These are phyloP conservation scores for Montipora capricornis DNA, from an alignment of 64 coral and sea anemone species.

Conservation along the genomic window DNA sequence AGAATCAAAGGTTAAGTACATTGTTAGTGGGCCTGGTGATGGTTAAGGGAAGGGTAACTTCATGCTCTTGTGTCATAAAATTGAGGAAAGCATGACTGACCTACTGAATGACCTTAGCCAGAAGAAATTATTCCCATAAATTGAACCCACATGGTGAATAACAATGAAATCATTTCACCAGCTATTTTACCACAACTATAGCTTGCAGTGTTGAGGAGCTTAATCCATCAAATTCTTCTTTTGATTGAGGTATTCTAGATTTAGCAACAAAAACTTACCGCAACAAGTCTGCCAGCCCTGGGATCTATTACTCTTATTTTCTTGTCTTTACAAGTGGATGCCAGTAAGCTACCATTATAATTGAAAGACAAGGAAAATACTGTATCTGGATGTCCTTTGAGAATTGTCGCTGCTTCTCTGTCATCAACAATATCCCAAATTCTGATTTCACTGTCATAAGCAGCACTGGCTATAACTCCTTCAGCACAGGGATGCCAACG, in stretches of 20 bases:
- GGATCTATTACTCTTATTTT: constrained; percentile 96
- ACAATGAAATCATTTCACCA: not conserved
- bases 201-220: not conserved
- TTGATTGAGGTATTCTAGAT: not conserved
- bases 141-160: no score
- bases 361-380: constrained; percentile 95
- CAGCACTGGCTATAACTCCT: constrained; percentile 94
- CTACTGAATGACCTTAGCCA: no score
- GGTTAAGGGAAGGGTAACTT: no score
- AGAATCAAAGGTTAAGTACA: no score
- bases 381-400: constrained; percentile 93
- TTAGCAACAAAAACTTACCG: constrained; percentile 29
- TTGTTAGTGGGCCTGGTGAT: no score
- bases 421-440: constrained; percentile 93
- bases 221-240: not conserved
- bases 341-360: constrained; percentile 91
- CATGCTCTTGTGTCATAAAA: no score
- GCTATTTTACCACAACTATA: not conserved
- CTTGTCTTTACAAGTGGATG: constrained; percentile 97
- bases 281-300: constrained; percentile 83
- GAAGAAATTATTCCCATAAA: no score
- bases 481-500: constrained; percentile 95
- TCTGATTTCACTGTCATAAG: constrained; percentile 87
- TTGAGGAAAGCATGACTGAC: no score
- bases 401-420: constrained; percentile 77